Base-by-base conservation (phyloP, 92 coral and sea anemone species). In the Siderastrea siderea region DNA sequence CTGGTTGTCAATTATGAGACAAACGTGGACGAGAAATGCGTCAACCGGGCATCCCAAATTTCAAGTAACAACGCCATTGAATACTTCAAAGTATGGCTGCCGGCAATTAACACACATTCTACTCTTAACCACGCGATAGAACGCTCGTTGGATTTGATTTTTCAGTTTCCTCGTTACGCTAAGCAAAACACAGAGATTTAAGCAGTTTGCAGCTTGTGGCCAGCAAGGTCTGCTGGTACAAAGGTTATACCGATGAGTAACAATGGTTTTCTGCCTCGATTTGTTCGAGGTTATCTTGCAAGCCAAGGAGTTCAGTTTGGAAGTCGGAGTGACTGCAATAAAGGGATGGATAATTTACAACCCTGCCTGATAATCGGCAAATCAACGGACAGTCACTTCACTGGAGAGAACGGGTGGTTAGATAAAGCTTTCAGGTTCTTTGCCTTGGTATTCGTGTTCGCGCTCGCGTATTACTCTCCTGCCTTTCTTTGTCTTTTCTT, bases 401-500 rank as follows among this genome's bases (percentile, higher is more conserved):
- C 12, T 55, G 12, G 0, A 11, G 61, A 55, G 7, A 8, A 11
- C 51, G 79, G 44, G 26, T 75, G 79, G 79, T 6, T 15, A 4
- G 3, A 1, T 1, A 13, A 0, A n/a, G 59, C 1, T 7, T 2
- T 13, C 0, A 1, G 3, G 43, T 14, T 46, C 1, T 6, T 57
- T 77, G 7, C n/a, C 13, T 0, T 61, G 0, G 49, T 65, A 10
- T 79, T 54, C 6, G 0, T 53, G 6, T 6, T 5, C 7, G 54
- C 73, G 52, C 54, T 81, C 52, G 1, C 15, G 1, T n/a, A 43
- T 54, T 81, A 81, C 14, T 53, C 75, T 2, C 85, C 75, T 8
- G 67, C 85, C 11, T 44, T 53, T 15, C 62, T 81, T 16, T 81
- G 77, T 44, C 16, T 81, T 43, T 54, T 81, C 67, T 15, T 4